Base-by-base conservation (phyloP, 2,113 vertebrate genomes). In the Terrapene triunguis region DNA sequence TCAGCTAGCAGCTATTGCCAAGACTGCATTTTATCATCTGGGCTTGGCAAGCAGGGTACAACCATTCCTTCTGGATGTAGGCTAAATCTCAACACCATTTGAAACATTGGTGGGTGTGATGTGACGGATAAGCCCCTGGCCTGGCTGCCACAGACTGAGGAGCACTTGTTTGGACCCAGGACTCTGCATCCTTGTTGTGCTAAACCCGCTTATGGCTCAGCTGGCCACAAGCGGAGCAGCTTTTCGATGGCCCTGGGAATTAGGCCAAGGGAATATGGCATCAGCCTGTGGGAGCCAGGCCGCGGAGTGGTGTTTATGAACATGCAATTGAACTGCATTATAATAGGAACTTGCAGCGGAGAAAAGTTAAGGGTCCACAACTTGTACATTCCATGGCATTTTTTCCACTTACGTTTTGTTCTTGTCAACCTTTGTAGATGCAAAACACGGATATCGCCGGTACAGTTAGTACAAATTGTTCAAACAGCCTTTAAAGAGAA, bases 1-100 rank as follows among this genome's bases (percentile, higher is more conserved):
- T 95, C 69, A 95, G 89, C 87, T 89, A 94, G 69, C 95, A 95
- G 38, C 51, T 87, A 92, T 94, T 96, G 84, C 85, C 92, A 89
- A 80, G 72, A 35, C 13, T 53, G 55, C 22, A 44, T 25, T 95
- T 95, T 90, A 87, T 94, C 65, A 78, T 50, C 55, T 48, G 7
- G n/a, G 55, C 55, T 76, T 42, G 14, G 69, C 48, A 85, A 85
- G 14, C 47, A 42, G 48, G 25, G 19, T 21, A n/a, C 17, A 72
- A 38, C 35, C 69, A n/a, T 74, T 74, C 21, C 21, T n/a, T n/a
- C 21, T 74, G 69, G n/a, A 42, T 74, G 21, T 42, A 38, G 17
- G 69, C 21, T 92, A 65, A 89, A 50, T 35, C 5, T n/a, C 90
- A 95, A 42, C 53, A 1, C 27, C 82, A 4, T 57, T 80, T 74